Evolutionary conservation across 2,888 invertebrate genomes (phyloP), one percentile per base, ranked within the genome.

Genomic region (Galerucella nymphaeae): DNA sequence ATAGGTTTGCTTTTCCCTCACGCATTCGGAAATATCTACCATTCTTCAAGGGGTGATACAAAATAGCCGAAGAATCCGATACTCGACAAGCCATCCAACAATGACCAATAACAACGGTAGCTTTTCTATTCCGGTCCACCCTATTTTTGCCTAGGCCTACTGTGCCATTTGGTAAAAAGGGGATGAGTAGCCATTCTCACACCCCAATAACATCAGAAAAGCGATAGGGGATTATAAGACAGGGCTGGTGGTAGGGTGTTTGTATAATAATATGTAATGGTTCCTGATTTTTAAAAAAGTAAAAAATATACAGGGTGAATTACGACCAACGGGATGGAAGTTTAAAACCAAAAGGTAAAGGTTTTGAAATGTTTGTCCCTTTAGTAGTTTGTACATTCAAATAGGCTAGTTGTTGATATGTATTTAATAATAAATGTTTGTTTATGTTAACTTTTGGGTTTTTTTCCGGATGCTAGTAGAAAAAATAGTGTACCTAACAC

Each of bases 131-230:
- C 16, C 59, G 71, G 58, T 58, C 78, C 76, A 75, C 75, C 74
- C 77, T 67, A 77, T 74, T 76, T 76, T 77, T 75, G 74, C 73
- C 76, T 78, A 78, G 78, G 73, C 76, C 76, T 76, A 72, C 75
- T 72, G 74, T 71, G 70, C 74, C 57, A 71, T 59, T 74, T 62
- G 59, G 58, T 66, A 48, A 53, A 53, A 53, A 58, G 58, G 72
- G 75, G 73, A 74, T 70, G 75, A 68, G 70, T 59, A 45, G 62
- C 64, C 50, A 48, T 50, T 59, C 68, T 67, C 70, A 66, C 65
- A 72, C 75, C 70, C 72, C 48, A 57, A 13, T 30, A 42, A 61
- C 16, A 9, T 38, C 41, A 16, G 41, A 61, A 61, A 41, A 18
- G 16, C 41, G n/a, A 16, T 61, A 41, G 42, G 61, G 61, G 41